Evolutionary conservation across 2,113 vertebrate species (phyloP).

Genomic region (Elgaria multicarinata): DNA sequence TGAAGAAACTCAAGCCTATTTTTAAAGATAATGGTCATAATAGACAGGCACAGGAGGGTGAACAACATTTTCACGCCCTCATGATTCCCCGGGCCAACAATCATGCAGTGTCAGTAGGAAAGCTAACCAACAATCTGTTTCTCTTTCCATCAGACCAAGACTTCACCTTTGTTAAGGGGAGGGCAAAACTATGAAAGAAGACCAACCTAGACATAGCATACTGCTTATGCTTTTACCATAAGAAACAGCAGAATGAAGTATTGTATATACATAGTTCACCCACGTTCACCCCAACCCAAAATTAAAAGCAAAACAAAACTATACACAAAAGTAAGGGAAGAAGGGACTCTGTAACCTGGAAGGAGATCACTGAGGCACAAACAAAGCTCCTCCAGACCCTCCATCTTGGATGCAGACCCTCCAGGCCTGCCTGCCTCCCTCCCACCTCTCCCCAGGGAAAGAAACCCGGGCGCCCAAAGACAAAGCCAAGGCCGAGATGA

Average conservation of each 20-base stretch:
- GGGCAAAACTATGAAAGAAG: background rate
- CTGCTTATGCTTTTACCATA: background rate
- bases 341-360: background rate
- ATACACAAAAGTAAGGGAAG: background rate
- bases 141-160: background rate
- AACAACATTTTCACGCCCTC: background rate
- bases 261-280: background rate
- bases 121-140: background rate
- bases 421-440: background rate
- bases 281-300: background rate
- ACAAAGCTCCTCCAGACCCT: conserved; percentile 55
- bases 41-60: background rate
- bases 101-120: background rate
- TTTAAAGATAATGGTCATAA: conserved; percentile 12
- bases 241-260: background rate
- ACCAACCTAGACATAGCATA: too few relatives aligned
- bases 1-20: conserved; percentile 5
- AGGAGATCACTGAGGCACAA: background rate
- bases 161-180: background rate
- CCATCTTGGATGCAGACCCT: conserved; percentile 39
- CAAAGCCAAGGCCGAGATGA: background rate
- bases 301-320: background rate
- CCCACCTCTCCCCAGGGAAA: background rate
- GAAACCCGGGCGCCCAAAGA: background rate
- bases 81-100: background rate